Conservation (phyloP, 2,888 invertebrate species). For the Bellardia pandia region DNA sequence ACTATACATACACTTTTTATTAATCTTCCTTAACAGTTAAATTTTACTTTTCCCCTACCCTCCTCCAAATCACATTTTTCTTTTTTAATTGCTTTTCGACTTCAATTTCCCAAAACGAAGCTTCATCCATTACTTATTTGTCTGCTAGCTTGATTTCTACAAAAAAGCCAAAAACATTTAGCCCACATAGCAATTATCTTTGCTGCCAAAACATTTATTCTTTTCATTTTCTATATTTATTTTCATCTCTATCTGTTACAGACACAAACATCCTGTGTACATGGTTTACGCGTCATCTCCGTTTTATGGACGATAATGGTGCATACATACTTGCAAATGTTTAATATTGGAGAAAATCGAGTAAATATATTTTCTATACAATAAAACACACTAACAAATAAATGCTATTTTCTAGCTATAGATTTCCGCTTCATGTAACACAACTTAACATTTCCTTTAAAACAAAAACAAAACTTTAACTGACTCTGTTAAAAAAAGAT, state of each 20-base stretch:
- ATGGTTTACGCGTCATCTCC: constrained; percentile 91
- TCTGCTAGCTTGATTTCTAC: constrained; percentile 1
- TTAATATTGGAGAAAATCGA: constrained; percentile 89
- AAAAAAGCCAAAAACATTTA: constrained; percentile 8
- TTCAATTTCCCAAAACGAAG: background rate
- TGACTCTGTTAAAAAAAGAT: background rate
- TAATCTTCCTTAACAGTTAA: background rate
- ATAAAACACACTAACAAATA: background rate
- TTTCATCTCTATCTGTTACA: constrained; percentile 79
- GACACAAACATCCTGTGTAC: constrained; percentile 90
- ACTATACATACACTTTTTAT: no score
- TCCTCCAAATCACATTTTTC: no score
- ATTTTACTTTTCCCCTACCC: background rate
- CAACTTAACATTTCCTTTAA: background rate
- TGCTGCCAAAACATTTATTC: constrained; percentile 41
- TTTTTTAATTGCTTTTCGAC: no score
- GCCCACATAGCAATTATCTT: background rate
- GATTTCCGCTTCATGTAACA: constrained; percentile 9
- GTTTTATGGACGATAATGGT: constrained; percentile 94
- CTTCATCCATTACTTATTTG: background rate
- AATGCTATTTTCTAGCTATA: constrained; percentile 1
- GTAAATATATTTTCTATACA: constrained; percentile 74
- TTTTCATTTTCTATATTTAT: background rate
- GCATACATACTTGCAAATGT: constrained; percentile 92
- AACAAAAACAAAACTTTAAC: background rate